These are phyloP conservation scores for Drosophila rellima DNA, from an alignment of 2,888 invertebrate species.

Conservation along the genomic window DNA sequence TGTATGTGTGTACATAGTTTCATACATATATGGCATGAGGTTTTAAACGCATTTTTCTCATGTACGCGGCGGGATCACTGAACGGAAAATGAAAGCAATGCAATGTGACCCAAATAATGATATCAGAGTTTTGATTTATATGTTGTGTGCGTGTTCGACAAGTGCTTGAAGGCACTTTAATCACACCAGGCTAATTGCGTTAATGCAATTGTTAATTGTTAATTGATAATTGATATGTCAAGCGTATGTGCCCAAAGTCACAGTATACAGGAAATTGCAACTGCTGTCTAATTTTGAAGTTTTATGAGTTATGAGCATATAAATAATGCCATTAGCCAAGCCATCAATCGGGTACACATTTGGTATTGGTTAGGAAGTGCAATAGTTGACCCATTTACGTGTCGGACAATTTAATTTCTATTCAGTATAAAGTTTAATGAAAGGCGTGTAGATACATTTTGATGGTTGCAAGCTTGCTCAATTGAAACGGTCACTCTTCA, in stretches of 20 bases:
- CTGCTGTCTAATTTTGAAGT: conserved; percentile 31
- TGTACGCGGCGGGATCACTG: conserved; percentile 18
- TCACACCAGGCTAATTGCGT: conserved; percentile 57
- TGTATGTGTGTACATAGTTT: conserved; percentile 4
- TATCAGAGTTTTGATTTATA: conserved; percentile 67
- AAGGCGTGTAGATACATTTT: neutral
- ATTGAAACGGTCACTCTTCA: conserved; percentile 27
- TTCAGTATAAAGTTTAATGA: neutral
- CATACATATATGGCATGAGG: conserved; percentile 21
- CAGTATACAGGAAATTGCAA: conserved; percentile 65
- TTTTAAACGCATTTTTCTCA: conserved; percentile 16
- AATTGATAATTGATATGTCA: conserved; percentile 60
- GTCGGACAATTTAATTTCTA: conserved; percentile 9
- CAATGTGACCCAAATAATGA: conserved; percentile 70
- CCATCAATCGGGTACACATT: conserved; percentile 19
- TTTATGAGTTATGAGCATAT: conserved; percentile 46
- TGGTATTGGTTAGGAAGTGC: conserved; percentile 44
- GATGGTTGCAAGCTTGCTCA: conserved; percentile 26
- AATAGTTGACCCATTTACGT: conserved; percentile 69
- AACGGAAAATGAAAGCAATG: conserved; percentile 45
- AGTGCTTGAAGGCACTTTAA: conserved; percentile 43
- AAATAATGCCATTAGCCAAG: conserved; percentile 63
- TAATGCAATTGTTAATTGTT: conserved; percentile 71
- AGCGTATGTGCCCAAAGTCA: conserved; percentile 37
- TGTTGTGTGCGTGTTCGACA: conserved; percentile 49